A percentile compares a stretch with the other conserved stretches of the same genome.
Conservation (phyloP, 2,113 vertebrate species). For the Vireo altiloquus region DNA sequence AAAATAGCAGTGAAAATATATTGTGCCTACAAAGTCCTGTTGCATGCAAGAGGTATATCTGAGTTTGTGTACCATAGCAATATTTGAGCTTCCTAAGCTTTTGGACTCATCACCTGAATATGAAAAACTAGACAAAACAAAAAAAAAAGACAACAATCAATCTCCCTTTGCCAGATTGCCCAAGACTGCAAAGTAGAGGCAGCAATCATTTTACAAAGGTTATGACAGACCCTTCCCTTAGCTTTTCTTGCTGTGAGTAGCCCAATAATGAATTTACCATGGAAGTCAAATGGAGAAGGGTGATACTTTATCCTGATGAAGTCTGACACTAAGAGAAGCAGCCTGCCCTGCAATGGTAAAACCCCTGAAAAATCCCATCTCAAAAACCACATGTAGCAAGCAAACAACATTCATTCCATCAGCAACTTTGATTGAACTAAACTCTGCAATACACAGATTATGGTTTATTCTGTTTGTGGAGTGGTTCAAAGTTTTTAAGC, state of each 20-base stretch:
- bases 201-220: neutral
- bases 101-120: neutral
- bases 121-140: neutral
- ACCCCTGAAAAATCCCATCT: neutral
- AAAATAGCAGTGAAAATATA: neutral
- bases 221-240: neutral
- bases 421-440: neutral
- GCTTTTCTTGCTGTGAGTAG: neutral
- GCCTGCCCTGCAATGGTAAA: neutral
- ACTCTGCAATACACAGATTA: neutral
- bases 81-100: neutral
- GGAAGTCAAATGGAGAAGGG: neutral
- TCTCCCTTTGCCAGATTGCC: neutral
- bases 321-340: neutral
- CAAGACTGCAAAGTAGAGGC: neutral
- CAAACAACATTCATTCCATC: neutral
- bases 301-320: neutral
- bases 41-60: neutral
- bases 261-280: neutral
- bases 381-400: neutral
- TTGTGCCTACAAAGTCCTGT: neutral
- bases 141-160: neutral
- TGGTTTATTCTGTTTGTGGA: neutral
- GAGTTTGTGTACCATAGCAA: neutral
- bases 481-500: neutral